These are phyloP conservation scores for Trissoscelio sp. DNA, from an alignment of 2,888 invertebrate genomes.

Conservation along the genomic window DNA sequence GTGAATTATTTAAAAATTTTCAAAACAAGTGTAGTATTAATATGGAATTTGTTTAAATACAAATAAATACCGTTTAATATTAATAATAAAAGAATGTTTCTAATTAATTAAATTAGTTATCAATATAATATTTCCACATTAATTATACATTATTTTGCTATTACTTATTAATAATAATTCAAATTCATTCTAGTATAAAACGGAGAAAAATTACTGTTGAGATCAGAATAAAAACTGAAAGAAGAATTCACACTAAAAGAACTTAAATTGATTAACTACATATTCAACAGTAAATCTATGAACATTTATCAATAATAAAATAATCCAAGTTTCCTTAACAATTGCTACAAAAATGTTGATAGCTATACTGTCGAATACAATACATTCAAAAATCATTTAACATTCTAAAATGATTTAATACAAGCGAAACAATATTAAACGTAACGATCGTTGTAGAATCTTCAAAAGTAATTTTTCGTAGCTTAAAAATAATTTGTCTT, in stretches of 20 bases:
- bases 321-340: conserved; percentile 53
- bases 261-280: conserved; percentile 27
- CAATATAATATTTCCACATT: too few relatives aligned
- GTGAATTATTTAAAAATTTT: conserved; percentile 18
- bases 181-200: background rate
- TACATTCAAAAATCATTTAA: conserved; percentile 28
- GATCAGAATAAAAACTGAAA: conserved; percentile 23
- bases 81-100: too few relatives aligned
- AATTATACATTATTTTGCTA: background rate
- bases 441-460: conserved; percentile 44
- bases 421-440: conserved; percentile 43
- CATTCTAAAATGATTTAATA: conserved; percentile 47
- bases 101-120: too few relatives aligned
- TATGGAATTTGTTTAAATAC: background rate
- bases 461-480: conserved; percentile 41
- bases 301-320: conserved; percentile 51
- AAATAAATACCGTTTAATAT: too few relatives aligned
- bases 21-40: background rate
- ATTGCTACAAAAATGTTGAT: conserved; percentile 41
- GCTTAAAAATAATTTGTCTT: conserved; percentile 7
- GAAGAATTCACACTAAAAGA: conserved; percentile 3
- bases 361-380: conserved; percentile 42
- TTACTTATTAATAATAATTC: background rate
- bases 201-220: conserved; percentile 28
- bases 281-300: conserved; percentile 32